These are phyloP conservation scores for Dryoscopus gambensis DNA, from an alignment of 2,113 vertebrate species.

Conservation along the genomic window DNA sequence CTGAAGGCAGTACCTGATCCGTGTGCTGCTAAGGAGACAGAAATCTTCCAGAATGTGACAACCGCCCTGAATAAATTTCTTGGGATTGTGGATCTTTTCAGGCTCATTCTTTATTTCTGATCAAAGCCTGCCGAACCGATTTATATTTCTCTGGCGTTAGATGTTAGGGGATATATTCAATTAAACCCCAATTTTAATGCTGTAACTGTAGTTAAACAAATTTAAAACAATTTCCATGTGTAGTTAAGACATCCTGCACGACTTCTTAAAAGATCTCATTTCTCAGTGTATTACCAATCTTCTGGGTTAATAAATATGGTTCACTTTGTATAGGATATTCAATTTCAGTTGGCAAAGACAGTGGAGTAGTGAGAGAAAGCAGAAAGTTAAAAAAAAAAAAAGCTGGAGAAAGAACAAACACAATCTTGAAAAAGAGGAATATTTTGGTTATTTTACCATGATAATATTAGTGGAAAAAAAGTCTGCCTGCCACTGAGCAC, in stretches of 20 bases:
- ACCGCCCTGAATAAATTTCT: not conserved
- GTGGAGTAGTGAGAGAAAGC: not conserved
- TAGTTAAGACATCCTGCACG: not conserved
- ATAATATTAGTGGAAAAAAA: not conserved
- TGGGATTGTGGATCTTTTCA: not conserved
- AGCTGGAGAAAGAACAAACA: not conserved
- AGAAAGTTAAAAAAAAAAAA: not conserved
- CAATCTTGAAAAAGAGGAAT: not conserved
- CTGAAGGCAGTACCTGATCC: not conserved
- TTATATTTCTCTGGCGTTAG: not conserved
- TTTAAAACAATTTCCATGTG: not conserved
- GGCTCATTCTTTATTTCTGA: not conserved
- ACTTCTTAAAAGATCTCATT: not conserved
- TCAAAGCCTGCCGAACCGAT: not conserved
- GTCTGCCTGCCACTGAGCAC: not conserved
- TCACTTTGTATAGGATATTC: not conserved
- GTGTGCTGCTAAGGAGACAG: not conserved
- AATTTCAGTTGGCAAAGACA: not conserved
- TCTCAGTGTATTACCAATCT: not conserved
- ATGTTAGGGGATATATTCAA: not conserved
- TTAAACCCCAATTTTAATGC: not conserved
- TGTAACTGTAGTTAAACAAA: not conserved
- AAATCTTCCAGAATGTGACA: not conserved
- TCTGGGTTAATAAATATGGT: not conserved
- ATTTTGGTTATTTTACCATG: not conserved